Base-by-base conservation (phyloP, 2,888 invertebrate genomes). In the Lasioglossum lativentre region DNA sequence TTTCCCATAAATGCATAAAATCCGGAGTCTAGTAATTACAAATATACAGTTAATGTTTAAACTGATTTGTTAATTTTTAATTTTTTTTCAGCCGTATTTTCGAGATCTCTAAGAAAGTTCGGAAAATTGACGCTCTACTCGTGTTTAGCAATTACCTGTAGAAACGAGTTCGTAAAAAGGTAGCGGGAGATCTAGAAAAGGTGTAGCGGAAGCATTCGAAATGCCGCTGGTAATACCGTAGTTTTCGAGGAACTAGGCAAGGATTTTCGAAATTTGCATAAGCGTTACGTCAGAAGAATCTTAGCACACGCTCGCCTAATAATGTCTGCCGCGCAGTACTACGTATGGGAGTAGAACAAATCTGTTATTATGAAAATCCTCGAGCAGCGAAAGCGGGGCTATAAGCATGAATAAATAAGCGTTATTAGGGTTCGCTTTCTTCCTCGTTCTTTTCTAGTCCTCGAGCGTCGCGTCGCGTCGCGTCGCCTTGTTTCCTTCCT, bases 351-450 rank as follows among this genome's bases (percentile, higher is more conserved):
- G 80, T 71, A 80, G 83, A 75, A 80, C 87, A 84, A 90, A 83
- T 83, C 90, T 88, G 87, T 90, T 90, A 92, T 90, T 90, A 91
- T 86, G 89, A 90, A 92, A 91, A 91, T 91, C 89, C 84, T 88
- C 71, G 86, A 76, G 82, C 80, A 68, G 78, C 89, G 86, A 91
- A 85, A 91, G 88, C 89, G 82, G 81, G 80, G 85, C 88, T 86
- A 87, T 92, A 88, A 88, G 90, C 84, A 91, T 91, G 92, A 91
- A 91, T 91, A 92, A 92, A 91, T 91, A 92, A 91, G 92, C 92
- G 92, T 92, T 92, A 91, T 91, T 92, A 91, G 92, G 90, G 90
- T 90, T 90, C 89, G 88, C 92, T 88, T 91, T 87, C 88, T 85
- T 86, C 80, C 77, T 80, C 56, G 78, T 70, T 70, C 47, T 75